phyloP scores from a whole-genome alignment of 2,113 vertebrate genomes.

The Ginglymostoma cirratum region DNA sequence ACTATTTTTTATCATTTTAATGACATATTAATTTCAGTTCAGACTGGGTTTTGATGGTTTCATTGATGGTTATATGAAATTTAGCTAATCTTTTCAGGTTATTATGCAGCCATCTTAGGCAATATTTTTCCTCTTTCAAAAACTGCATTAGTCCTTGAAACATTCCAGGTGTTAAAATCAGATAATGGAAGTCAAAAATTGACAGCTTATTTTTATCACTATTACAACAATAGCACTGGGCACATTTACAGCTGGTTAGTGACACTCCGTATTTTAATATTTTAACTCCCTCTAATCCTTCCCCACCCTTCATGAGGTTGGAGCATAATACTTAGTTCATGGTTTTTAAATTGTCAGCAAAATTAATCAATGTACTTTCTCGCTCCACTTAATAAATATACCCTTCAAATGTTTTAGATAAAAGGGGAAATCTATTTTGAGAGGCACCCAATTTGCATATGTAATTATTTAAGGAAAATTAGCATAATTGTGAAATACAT shows the following conservation, averaged over 20 bases:
- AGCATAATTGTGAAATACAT: conserved; percentile 4
- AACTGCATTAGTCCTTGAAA: too few species aligned
- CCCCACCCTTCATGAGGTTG: not conserved
- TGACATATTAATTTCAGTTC: too few species aligned
- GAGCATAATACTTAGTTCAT: not conserved
- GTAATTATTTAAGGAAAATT: not conserved
- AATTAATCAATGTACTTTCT: not conserved
- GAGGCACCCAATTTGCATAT: not conserved
- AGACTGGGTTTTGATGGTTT: too few species aligned
- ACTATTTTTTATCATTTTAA: too few species aligned
- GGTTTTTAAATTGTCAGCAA: not conserved
- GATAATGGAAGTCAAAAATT: too few species aligned
- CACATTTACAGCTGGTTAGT: not conserved
- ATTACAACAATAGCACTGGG: not conserved
- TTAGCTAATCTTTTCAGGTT: too few species aligned
- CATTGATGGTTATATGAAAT: too few species aligned
- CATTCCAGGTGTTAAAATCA: too few species aligned
- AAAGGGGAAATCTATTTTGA: conserved; percentile 22
- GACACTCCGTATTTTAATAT: not conserved
- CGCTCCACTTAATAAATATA: not conserved
- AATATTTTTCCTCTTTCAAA: too few species aligned
- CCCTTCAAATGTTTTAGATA: conserved; percentile 1
- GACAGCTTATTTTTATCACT: too few species aligned
- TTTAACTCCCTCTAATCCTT: not conserved
- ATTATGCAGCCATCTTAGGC: too few species aligned